These are phyloP conservation scores for Corythornis cristatus DNA, from an alignment of 2,113 vertebrate genomes.

Conservation along the genomic window DNA sequence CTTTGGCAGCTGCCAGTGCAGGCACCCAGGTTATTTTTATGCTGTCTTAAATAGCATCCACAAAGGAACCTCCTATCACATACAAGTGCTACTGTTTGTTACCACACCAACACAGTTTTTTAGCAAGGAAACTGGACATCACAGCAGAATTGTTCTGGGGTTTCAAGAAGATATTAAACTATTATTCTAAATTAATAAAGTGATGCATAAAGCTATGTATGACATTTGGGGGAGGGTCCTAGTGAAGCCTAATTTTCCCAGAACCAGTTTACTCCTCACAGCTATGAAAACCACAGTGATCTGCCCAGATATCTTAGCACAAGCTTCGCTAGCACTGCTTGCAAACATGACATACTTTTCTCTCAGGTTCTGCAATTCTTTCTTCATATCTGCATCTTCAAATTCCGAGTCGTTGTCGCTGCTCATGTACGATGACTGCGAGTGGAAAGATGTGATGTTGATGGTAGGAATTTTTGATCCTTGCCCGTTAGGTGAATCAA, in stretches of 20 bases:
- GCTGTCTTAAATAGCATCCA: neutral
- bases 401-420: constrained; percentile 97
- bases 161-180: neutral
- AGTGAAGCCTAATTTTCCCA: neutral
- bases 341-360: constrained; percentile 85
- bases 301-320: neutral
- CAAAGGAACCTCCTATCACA: neutral
- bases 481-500: constrained; percentile 80
- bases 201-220: neutral
- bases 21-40: neutral
- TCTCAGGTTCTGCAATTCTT: constrained; percentile 88
- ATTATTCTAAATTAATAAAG: neutral
- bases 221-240: neutral
- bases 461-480: constrained; percentile 82
- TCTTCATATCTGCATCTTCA: constrained; percentile 94
- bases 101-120: neutral
- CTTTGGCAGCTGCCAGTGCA: fast-evolving
- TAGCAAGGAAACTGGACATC: neutral
- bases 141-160: neutral
- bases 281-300: neutral
- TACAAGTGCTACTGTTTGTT: neutral
- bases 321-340: neutral
- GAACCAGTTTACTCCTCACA: neutral
- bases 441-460: constrained; percentile 82
- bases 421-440: constrained; percentile 90